Percentiles rank a stretch among this genome's conserved stretches.
These are phyloP conservation scores for Anastatus disparis DNA, from an alignment of 1,140 invertebrate species.

Conservation along the genomic window DNA sequence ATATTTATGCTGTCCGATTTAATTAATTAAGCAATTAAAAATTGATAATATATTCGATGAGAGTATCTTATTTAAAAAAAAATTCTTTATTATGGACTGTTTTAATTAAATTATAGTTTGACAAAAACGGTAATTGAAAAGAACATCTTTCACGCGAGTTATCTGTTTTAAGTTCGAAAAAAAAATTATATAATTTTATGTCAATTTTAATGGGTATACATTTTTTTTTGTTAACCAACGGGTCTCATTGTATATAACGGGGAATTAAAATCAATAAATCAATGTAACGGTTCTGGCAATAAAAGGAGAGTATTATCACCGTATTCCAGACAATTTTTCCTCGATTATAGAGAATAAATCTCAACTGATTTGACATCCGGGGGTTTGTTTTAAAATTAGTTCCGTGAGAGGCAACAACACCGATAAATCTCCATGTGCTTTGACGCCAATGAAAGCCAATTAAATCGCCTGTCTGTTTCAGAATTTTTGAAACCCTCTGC, in stretches of 20 bases:
- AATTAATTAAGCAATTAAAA: no score
- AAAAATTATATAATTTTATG: no score
- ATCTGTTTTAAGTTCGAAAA: no score
- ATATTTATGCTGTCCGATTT: no score
- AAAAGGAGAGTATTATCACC: conserved; percentile 12
- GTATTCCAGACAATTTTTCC: background rate
- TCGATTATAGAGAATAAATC: conserved; percentile 12
- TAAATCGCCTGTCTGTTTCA: conserved; percentile 58
- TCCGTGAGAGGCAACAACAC: background rate
- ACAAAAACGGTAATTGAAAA: no score
- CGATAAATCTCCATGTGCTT: conserved; percentile 7
- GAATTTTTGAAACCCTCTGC: conserved; percentile 76
- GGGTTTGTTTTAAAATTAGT: conserved; percentile 15
- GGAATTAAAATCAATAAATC: conserved; percentile 25
- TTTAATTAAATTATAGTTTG: no score
- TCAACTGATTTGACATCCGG: conserved; percentile 9
- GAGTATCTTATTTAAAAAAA: no score
- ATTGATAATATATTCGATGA: no score
- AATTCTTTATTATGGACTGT: no score
- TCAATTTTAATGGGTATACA: no score
- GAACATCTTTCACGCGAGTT: no score
- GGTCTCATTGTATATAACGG: background rate
- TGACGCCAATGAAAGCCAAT: conserved; percentile 20
- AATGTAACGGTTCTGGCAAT: background rate
- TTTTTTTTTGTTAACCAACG: no score